These are phyloP conservation scores for Chrysolina oricalcia DNA, from an alignment of 2,888 invertebrate species.

Conservation along the genomic window DNA sequence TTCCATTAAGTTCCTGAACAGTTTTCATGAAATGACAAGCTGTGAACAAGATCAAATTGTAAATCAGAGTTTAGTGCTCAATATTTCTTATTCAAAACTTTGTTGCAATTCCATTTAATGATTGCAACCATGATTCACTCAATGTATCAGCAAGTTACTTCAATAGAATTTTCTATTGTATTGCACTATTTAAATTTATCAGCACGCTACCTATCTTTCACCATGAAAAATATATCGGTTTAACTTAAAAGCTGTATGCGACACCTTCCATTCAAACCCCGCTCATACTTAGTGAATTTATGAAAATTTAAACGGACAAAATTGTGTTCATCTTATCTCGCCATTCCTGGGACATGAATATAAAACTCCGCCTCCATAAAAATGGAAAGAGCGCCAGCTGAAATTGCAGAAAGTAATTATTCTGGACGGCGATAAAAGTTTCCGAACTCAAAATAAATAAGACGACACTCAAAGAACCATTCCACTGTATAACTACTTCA, in stretches of 20 bases:
- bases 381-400: conserved; percentile 11
- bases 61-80: no score
- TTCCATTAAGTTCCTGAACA: no score
- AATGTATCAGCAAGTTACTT: no score
- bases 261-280: neutral
- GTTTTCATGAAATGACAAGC: no score
- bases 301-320: neutral
- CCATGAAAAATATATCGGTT: neutral
- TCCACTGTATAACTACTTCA: conserved; percentile 24
- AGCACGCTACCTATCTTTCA: no score
- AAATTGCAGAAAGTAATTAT: conserved; percentile 28
- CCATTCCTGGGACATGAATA: neutral
- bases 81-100: no score
- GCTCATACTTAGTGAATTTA: neutral
- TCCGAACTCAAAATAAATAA: conserved; percentile 29
- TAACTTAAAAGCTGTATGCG: neutral
- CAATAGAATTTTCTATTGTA: no score
- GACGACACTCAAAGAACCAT: conserved; percentile 29
- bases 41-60: no score
- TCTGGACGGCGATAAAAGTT: conserved; percentile 30
- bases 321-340: neutral
- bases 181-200: no score
- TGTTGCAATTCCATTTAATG: no score
- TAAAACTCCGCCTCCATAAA: conserved; percentile 3
- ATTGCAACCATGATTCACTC: no score